Percentiles rank a stretch among this genome's conserved stretches.
Evolutionary conservation across 2,113 vertebrate species (phyloP).

Genomic region (Setophaga kirtlandii): DNA sequence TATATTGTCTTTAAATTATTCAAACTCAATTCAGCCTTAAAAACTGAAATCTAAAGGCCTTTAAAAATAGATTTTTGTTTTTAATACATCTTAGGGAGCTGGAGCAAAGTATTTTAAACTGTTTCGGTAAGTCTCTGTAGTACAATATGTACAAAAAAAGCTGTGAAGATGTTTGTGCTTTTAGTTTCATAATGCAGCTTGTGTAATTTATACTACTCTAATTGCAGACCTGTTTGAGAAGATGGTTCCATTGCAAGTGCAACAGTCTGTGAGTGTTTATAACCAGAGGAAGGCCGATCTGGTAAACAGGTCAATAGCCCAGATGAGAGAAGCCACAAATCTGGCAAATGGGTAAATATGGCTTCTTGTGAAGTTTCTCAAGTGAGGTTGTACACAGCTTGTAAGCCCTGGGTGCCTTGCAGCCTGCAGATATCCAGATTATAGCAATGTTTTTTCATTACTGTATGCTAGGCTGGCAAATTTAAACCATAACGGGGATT

Average conservation of each 20-base stretch:
- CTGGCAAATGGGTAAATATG: slow-evolving; percentile 90
- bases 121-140: not conserved
- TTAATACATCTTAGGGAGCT: not conserved
- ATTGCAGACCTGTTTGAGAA: slow-evolving; percentile 94
- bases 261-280: slow-evolving; percentile 88
- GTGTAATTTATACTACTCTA: not conserved
- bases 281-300: slow-evolving; percentile 91
- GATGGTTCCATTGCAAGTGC: slow-evolving; percentile 96
- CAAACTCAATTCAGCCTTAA: not conserved
- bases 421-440: not conserved
- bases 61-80: not conserved
- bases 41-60: not conserved
- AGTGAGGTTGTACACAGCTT: not conserved
- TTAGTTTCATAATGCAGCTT: not conserved
- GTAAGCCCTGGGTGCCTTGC: not conserved
- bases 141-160: not conserved
- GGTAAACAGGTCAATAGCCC: slow-evolving; percentile 91
- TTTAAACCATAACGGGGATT: not conserved
- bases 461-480: not conserved
- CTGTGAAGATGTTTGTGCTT: not conserved
- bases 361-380: not conserved
- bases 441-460: not conserved
- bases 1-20: not conserved
- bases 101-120: not conserved
- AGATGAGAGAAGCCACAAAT: slow-evolving; percentile 95